Evolutionary conservation across 2,113 vertebrate genomes (phyloP), one percentile per base, ranked within the genome.

Genomic region (Otis tarda): DNA sequence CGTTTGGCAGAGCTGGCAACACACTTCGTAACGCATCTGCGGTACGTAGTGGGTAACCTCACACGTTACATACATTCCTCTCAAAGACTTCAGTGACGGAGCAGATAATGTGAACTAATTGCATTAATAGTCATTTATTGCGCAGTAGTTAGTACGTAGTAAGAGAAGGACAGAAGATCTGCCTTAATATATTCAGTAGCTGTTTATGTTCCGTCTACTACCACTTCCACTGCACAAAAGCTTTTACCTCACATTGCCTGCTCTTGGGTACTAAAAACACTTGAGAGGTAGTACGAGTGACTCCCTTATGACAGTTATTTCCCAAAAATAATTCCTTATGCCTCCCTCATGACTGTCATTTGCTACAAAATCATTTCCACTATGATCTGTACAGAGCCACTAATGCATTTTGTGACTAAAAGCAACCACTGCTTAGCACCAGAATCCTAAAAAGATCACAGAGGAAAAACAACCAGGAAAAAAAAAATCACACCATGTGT

Each of bases 331-430:
- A 83, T 93, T 93, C n/a, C 82, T 92, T 91, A 90, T 95, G 65
- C 61, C 73, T 93, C 87, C 67, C 83, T 89, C 55, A 28, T 94
- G 84, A 81, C 83, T 97, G 69, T 79, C 74, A 92, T 94, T 92
- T 93, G 55, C 89, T 90, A 73, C 71, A 94, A 95, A 95, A 92
- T 87, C 27, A 63, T 86, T 95, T 94, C 75, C 59, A 88, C 73
- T 82, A 30, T 77, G 83, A 90, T 87, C 43, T 1, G 3, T 47
- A 73, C 68, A 61, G n/a, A 82, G 11, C 31, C 45, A 55, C 68
- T 89, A 96, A 95, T 82, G 78, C 49, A 79, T 93, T 95, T 87
- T 77, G 28, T 90, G 68, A 75, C 74, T 93, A 93, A 96, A 95
- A 88, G 28, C 78, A 77, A 56, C 35, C 4, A 10, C 47, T 93